Base-by-base conservation (phyloP, 2,888 invertebrate species). In the Eristalis tenax region DNA sequence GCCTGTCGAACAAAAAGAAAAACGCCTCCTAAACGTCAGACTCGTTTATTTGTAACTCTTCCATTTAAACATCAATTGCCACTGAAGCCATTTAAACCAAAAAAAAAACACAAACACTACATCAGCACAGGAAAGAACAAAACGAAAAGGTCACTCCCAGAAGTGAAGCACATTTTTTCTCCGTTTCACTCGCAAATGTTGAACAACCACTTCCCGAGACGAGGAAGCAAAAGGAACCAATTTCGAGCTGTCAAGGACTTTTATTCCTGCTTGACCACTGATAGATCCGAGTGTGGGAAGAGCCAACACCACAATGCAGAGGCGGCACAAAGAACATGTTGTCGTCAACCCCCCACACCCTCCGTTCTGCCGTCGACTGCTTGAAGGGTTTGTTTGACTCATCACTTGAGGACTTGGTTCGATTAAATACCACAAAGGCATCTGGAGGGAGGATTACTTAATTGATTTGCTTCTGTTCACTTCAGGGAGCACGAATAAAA, bases 191-290 rank as follows among this genome's bases (percentile, higher is more conserved):
- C 38, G 18, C 18, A 61, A 35, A 70, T 38, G 66, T 43, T 38
- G 57, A 38, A 26, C 15, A 70, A 70, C 56, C 57, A 61, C 23
- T 50, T 38, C 11, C 28, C 35, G 35, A 6, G 66, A 15, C 35
- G 23, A 26, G 50, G 50, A 84, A 70, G 61, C 28, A 71, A 38
- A 63, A 56, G 28, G 63, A 84, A 80, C 75, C 80, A 84, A 84
- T 76, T 84, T 71, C 61, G 40, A 75, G 80, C 65, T 74, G 84
- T 66, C 70, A 84, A 71, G 80, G 32, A 66, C 84, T 79, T 80
- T 38, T 79, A 56, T 61, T 70, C 65, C 66, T 75, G 38, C 64
- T 79, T 74, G 59, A 64, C 59, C 43, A 50, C 18, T 50, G 50
- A 18, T 8, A 50, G 50, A 57, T 63, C 23, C 1, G 26, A 59